phyloP scores from a whole-genome alignment of 2,797 vertebrate genomes.

The Bradypus variegatus region DNA sequence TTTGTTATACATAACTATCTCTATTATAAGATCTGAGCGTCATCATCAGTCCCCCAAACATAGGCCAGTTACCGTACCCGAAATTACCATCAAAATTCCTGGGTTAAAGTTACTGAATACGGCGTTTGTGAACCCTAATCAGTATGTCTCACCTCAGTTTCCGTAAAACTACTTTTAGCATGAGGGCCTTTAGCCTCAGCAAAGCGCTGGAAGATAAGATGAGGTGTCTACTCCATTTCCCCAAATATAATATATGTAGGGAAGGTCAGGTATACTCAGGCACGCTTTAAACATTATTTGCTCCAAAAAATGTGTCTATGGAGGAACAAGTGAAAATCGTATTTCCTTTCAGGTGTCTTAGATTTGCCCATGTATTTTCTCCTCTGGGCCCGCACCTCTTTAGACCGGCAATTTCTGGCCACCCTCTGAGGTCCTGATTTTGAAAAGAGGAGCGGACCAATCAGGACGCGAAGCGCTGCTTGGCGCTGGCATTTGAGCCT shows the following conservation, averaged over 20 bases:
- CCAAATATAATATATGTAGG: neutral
- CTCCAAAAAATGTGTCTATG: neutral
- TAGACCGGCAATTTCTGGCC: slow-evolving; percentile 45
- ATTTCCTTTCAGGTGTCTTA: neutral
- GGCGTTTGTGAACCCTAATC: neutral
- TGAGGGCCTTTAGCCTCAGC: neutral
- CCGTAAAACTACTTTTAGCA: neutral
- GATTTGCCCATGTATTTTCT: too few relatives aligned
- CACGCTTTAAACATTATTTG: neutral
- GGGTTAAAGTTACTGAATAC: neutral
- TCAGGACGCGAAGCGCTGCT: slow-evolving; percentile 34
- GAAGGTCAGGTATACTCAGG: neutral
- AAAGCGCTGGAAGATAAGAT: fast-evolving
- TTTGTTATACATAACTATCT: neutral
- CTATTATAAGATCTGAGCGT: neutral
- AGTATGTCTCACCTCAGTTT: neutral
- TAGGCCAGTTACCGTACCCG: neutral
- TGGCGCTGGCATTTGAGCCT: slow-evolving; percentile 59
- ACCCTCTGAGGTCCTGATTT: slow-evolving; percentile 60
- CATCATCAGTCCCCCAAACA: neutral
- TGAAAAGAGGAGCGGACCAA: slow-evolving; percentile 63
- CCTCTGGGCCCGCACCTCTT: fast-evolving
- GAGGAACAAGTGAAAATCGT: neutral
- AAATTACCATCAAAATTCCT: neutral
- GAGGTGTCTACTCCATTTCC: slow-evolving; percentile 42